Evolutionary conservation across 2,113 vertebrate species (phyloP).

Genomic region (Daphoenositta chrysoptera): DNA sequence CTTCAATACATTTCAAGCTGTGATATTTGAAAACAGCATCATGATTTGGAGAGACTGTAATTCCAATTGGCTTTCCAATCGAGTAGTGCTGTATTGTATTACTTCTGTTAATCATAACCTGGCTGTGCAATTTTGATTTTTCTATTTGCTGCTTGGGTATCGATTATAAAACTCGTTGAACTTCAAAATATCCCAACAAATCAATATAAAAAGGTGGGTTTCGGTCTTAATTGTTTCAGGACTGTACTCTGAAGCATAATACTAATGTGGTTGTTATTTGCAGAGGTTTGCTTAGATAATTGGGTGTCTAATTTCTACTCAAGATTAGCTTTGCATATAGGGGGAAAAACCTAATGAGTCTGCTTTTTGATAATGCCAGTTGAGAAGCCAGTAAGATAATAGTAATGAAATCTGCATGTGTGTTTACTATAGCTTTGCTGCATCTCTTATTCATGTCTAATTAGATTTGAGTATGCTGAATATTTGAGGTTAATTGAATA

Average conservation of each 20-base stretch:
- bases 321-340: conserved; percentile 17
- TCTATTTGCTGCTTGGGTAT: neutral
- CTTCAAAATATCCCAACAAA: neutral
- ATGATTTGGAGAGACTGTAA: neutral
- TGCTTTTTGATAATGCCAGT: conserved; percentile 33
- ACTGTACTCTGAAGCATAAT: neutral
- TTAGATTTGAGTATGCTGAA: conserved; percentile 55
- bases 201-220: neutral
- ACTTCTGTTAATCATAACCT: neutral
- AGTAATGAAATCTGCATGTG: conserved; percentile 49
- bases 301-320: conserved; percentile 22
- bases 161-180: neutral
- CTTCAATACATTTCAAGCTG: neutral
- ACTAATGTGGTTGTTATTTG: neutral
- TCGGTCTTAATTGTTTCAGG: neutral
- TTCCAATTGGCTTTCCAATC: neutral
- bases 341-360: neutral
- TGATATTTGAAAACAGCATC: neutral
- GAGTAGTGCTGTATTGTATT: neutral
- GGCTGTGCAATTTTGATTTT: neutral
- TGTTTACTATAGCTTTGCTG: conserved; percentile 61
- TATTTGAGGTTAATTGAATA: conserved; percentile 73
- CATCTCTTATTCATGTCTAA: conserved; percentile 57
- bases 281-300: neutral
- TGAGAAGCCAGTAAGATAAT: conserved; percentile 38